A percentile compares a stretch with the other conserved stretches of the same genome.
Evolutionary conservation across 1,140 invertebrate species (phyloP).

Genomic region (Drosophila lini): DNA sequence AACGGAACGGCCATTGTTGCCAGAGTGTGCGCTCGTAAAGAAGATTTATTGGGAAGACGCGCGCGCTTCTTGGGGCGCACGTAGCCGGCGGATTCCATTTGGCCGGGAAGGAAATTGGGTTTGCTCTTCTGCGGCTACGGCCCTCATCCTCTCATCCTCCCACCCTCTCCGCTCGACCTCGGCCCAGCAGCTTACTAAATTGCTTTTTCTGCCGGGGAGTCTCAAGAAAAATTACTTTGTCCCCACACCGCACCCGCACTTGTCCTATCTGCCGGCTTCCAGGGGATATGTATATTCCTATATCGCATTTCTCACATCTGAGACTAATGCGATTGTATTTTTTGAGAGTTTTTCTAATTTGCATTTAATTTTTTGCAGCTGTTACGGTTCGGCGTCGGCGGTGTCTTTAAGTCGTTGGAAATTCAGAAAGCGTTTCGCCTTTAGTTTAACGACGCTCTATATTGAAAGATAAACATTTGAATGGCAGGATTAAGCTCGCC

Average conservation of each 20-base stretch:
- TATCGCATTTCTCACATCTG: conserved; percentile 83
- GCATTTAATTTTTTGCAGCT: conserved; percentile 83
- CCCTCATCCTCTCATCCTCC: conserved; percentile 19
- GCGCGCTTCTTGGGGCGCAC: conserved; percentile 76
- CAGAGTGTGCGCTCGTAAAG: conserved; percentile 84
- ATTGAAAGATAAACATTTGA: conserved; percentile 77
- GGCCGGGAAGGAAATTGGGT: conserved; percentile 76
- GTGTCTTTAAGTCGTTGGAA: conserved; percentile 71
- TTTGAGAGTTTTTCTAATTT: conserved; percentile 80
- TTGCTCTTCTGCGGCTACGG: conserved; percentile 57
- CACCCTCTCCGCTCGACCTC: conserved; percentile 36
- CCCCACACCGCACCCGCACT: conserved; percentile 37
- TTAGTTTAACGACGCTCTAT: conserved; percentile 72
- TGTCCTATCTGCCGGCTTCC: conserved; percentile 30
- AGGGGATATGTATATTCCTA: conserved; percentile 63
- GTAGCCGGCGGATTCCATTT: conserved; percentile 75
- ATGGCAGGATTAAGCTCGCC: conserved; percentile 46
- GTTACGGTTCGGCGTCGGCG: conserved; percentile 51
- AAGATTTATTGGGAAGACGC: conserved; percentile 84
- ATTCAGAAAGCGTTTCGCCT: conserved; percentile 71
- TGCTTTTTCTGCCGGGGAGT: conserved; percentile 67
- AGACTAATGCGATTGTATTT: conserved; percentile 83
- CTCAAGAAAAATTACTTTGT: conserved; percentile 78
- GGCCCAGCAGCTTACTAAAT: conserved; percentile 75
- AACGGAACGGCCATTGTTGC: conserved; percentile 78